These are phyloP conservation scores for Colostygia pectinataria DNA, from an alignment of 2,888 invertebrate species.

Conservation along the genomic window DNA sequence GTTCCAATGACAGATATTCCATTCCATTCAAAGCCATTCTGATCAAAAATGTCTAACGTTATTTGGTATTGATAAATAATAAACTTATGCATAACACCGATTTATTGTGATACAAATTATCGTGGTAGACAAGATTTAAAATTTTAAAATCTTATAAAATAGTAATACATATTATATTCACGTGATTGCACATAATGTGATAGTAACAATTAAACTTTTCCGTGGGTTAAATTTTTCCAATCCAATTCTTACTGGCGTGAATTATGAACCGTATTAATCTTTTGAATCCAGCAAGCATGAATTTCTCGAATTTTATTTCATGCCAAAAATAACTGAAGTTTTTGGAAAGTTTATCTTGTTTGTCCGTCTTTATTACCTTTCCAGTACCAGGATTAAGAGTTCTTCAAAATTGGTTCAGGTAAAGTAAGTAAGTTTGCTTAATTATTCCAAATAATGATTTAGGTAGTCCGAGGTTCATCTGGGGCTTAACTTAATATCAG, in stretches of 20 bases:
- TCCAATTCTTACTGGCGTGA: constrained; percentile 13
- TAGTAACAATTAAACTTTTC: constrained; percentile 1
- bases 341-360: background rate
- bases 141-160: too few species aligned
- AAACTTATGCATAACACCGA: constrained; percentile 1
- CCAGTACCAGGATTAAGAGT: too few species aligned
- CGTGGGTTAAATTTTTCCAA: constrained; percentile 10
- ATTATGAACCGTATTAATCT: constrained; percentile 15
- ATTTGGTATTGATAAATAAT: constrained; percentile 14
- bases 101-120: background rate
- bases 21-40: constrained; percentile 16
- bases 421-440: too few species aligned
- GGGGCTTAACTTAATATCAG: too few species aligned
- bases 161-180: too few species aligned
- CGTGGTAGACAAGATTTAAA: background rate
- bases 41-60: constrained; percentile 13
- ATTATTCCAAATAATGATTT: too few species aligned
- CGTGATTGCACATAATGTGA: too few species aligned
- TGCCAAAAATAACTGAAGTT: constrained; percentile 5
- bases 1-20: constrained; percentile 24
- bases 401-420: too few species aligned
- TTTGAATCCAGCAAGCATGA: constrained; percentile 10
- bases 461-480: too few species aligned
- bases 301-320: constrained; percentile 9
- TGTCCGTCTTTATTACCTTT: too few species aligned